These are phyloP conservation scores for Aphrocallistes beatrix DNA, from an alignment of 37 sponge, comb jelly and placozoan genomes.

Conservation along the genomic window DNA sequence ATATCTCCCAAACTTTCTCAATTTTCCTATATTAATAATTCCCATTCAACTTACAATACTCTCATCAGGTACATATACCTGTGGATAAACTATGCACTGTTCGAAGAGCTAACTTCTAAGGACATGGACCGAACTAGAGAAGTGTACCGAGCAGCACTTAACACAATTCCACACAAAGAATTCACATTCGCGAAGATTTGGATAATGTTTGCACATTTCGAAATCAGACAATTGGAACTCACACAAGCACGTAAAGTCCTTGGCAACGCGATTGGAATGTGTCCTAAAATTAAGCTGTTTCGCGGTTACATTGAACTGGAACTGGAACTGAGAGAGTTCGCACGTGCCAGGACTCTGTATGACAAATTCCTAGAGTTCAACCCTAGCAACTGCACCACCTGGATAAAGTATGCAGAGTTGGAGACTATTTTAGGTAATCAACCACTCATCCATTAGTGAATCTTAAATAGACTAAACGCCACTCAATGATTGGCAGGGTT, in stretches of 20 bases:
- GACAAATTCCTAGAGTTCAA: conserved; percentile 88
- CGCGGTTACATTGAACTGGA: conserved; percentile 90
- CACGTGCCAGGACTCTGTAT: conserved; percentile 88
- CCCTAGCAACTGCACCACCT: conserved; percentile 70
- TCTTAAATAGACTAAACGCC: too few relatives aligned
- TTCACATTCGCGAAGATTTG: conserved; percentile 98
- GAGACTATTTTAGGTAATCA: conserved; percentile 54
- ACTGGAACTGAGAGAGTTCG: conserved; percentile 92
- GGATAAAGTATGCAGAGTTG: conserved; percentile 88
- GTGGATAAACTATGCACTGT: conserved; percentile 97
- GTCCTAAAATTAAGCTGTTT: conserved; percentile 92
- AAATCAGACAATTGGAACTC: conserved; percentile 80
- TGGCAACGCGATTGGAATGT: conserved; percentile 85
- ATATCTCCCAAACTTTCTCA: too few relatives aligned
- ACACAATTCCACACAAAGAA: conserved; percentile 72
- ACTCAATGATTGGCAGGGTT: too few relatives aligned
- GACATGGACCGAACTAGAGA: conserved; percentile 72
- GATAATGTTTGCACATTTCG: conserved; percentile 92
- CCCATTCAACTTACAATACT: too few relatives aligned
- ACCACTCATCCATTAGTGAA: too few relatives aligned
- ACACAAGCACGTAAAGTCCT: conserved; percentile 69
- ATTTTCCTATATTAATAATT: too few relatives aligned
- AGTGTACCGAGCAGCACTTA: conserved; percentile 79
- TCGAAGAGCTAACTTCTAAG: conserved; percentile 80
- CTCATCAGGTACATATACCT: conserved; percentile 79